These are phyloP conservation scores for Chunga burmeisteri DNA, from an alignment of 2,113 vertebrate genomes.

Conservation along the genomic window DNA sequence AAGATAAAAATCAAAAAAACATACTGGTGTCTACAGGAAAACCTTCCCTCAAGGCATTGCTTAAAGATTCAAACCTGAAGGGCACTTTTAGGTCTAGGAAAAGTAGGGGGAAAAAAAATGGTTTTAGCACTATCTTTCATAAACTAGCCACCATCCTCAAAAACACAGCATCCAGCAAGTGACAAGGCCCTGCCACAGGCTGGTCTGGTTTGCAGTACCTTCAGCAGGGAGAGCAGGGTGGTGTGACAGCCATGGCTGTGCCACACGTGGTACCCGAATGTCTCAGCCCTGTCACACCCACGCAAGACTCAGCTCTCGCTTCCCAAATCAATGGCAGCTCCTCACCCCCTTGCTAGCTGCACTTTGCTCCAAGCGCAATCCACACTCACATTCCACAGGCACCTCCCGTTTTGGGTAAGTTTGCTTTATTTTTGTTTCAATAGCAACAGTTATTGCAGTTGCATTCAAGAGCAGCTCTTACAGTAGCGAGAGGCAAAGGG, in stretches of 20 bases:
- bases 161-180: background rate
- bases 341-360: background rate
- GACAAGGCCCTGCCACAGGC: background rate
- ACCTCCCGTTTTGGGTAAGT: fast-evolving
- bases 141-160: background rate
- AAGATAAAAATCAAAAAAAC: background rate
- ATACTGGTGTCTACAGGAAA: background rate
- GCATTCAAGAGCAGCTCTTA: background rate
- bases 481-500: background rate
- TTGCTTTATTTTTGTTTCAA: background rate
- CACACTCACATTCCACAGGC: background rate
- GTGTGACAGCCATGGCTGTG: background rate
- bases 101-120: background rate
- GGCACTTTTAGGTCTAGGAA: background rate
- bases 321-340: background rate
- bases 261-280: fast-evolving
- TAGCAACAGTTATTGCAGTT: background rate
- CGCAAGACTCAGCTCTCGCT: background rate
- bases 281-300: background rate
- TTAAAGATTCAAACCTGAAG: background rate
- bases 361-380: background rate
- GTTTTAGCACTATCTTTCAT: background rate
- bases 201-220: fast-evolving
- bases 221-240: fast-evolving
- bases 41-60: background rate